Evolutionary conservation across 2,888 invertebrate genomes (phyloP).

Genomic region (Toxonevra muliebris): DNA sequence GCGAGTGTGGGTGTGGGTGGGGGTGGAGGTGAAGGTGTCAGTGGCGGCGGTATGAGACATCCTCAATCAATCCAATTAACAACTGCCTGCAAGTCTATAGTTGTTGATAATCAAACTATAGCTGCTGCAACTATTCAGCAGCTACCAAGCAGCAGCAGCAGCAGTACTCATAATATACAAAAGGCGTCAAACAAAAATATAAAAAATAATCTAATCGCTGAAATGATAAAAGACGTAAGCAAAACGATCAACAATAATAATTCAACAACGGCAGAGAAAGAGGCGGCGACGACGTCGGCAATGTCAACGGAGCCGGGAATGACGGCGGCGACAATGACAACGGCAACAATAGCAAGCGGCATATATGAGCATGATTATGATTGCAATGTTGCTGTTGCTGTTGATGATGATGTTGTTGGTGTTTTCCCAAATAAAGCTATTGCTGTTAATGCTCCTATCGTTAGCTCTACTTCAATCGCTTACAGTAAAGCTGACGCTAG

Average conservation of each 20-base stretch:
- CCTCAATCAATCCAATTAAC: not conserved
- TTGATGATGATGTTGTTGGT: conserved; percentile 12
- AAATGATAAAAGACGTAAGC: conserved; percentile 44
- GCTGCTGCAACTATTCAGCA: too few species aligned
- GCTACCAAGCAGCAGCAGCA: too few species aligned
- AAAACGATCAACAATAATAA: conserved; percentile 19
- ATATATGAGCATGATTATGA: not conserved
- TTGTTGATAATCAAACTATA: not conserved
- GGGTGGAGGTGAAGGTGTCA: too few species aligned
- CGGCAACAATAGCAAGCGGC: conserved; percentile 2
- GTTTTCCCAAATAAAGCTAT: conserved; percentile 10
- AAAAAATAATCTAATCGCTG: conserved; percentile 40
- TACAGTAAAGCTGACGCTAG: not conserved
- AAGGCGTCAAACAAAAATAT: not conserved
- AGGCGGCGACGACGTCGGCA: conserved; percentile 12
- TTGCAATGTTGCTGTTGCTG: not conserved
- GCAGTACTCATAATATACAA: too few species aligned
- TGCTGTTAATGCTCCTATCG: not conserved
- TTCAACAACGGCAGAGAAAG: not conserved
- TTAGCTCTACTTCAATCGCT: not conserved
- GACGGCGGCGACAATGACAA: conserved; percentile 17
- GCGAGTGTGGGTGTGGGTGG: too few species aligned
- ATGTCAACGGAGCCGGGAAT: conserved; percentile 1
- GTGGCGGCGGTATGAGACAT: too few species aligned
- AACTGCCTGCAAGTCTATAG: conserved; percentile 4